These are phyloP conservation scores for Scytalopus superciliaris DNA, from an alignment of 2,113 vertebrate species.

Conservation along the genomic window DNA sequence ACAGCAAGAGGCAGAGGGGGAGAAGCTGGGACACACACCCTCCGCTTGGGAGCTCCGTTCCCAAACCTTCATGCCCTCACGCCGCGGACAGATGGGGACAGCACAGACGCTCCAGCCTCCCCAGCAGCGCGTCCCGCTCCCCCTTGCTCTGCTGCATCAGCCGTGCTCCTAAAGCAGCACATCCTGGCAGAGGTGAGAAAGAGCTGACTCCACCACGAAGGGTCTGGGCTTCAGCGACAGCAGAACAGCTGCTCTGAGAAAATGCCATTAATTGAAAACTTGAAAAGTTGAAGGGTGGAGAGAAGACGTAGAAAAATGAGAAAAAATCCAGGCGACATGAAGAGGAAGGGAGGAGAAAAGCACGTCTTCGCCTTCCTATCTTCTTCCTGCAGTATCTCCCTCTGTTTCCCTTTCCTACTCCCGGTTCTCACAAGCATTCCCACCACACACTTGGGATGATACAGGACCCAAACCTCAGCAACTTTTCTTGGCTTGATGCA, in stretches of 20 bases:
- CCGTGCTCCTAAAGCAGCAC: not conserved
- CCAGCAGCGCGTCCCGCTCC: not conserved
- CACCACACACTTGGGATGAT: not conserved
- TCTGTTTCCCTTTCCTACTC: not conserved
- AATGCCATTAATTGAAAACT: not conserved
- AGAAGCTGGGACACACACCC: not conserved
- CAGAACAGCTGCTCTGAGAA: not conserved
- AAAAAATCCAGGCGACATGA: fast-evolving
- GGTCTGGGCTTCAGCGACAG: not conserved
- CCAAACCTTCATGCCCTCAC: not conserved
- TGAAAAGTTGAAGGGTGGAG: not conserved
- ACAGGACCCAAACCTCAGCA: not conserved
- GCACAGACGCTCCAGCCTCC: not conserved
- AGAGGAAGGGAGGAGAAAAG: not conserved
- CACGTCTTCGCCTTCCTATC: not conserved
- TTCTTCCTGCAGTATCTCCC: not conserved
- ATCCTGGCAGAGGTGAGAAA: not conserved
- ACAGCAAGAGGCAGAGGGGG: not conserved
- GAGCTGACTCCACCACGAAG: not conserved
- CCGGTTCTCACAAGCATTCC: not conserved
- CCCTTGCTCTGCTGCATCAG: not conserved
- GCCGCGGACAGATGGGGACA: not conserved
- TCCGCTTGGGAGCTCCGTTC: not conserved
- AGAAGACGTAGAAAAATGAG: not conserved
- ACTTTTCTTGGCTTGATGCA: not conserved